These are phyloP conservation scores for Tetranychus cinnabarinus DNA, from an alignment of 1,140 invertebrate species.

Conservation along the genomic window DNA sequence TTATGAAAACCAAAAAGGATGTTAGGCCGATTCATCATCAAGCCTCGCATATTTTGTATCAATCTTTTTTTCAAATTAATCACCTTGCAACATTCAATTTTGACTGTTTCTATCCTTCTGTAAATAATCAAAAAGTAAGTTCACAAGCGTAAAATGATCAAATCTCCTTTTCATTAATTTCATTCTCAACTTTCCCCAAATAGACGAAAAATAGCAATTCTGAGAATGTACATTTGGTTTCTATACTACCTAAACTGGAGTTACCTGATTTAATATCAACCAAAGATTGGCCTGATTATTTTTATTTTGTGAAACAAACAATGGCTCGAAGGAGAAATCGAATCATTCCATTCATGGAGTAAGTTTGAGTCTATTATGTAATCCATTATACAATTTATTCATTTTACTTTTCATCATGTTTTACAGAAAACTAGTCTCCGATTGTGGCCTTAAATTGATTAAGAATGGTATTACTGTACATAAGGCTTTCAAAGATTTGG, in stretches of 20 bases:
- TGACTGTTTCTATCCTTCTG: background rate
- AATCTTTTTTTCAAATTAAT: background rate
- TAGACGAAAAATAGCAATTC: background rate
- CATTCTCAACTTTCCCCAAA: no score
- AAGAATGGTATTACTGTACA: background rate
- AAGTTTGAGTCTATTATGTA: background rate
- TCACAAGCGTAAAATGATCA: no score
- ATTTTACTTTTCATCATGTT: background rate
- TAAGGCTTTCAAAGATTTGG: background rate
- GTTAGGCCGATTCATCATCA: background rate
- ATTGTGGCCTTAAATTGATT: background rate
- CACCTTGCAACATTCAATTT: background rate
- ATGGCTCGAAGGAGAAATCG: background rate
- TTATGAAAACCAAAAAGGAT: background rate
- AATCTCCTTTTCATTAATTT: no score
- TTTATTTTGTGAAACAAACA: background rate
- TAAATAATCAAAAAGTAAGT: background rate
- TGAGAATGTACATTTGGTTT: background rate
- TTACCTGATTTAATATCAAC: background rate
- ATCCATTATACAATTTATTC: no score
- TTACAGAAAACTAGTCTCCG: background rate
- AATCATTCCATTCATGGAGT: background rate
- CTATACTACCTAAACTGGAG: background rate
- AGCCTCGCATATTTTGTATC: background rate
- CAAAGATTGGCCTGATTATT: background rate